Base-by-base conservation (phyloP, 2,113 vertebrate species). In the Zosterops lateralis region DNA sequence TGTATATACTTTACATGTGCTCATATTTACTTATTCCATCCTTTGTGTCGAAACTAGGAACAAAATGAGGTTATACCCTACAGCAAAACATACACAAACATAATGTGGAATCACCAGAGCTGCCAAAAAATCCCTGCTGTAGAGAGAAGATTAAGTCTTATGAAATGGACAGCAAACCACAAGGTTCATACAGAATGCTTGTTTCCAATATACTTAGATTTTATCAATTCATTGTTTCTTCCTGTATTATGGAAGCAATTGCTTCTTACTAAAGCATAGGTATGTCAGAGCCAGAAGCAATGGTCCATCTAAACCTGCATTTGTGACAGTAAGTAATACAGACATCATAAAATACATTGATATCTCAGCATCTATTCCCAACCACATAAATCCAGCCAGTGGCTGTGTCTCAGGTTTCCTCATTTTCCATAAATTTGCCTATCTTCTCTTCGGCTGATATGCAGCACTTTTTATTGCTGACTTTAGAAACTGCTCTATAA, bases 201-300 rank as follows among this genome's bases (percentile, higher is more conserved):
- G 85, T 92, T 81, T 16, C 70, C 73, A 84, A 51, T 51, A 66
- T 66, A 93, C 57, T 93, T 61, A 95, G 82, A 96, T 95, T 95
- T 96, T 97, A 96, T 95, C 94, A 86, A 80, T 79, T 40, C 45
- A 21, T 91, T 89, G 71, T 92, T 96, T 92, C 95, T 97, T 96
- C 88, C 85, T 95, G 83, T 68, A 57, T 84, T 75, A 93, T 88
- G 86, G 91, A 95, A 92, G 73, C 75, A 90, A 92, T 71, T 79
- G 60, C 4, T 60, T 66, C 61, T 82, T 47, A 84, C 76, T 94
- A 92, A 90, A 89, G 54, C 29, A 29, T 17, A 64, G 74, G 48
- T 68, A 73, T 82, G 28, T 75, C 73, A 93, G 84, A 95, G 93
- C 84, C 88, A 97, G 87, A 85, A 94, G 82, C 94, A 94, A 81